Evolutionary conservation across 2,797 vertebrate genomes (phyloP), one percentile per base, ranked within the genome.

Genomic region (Lerista edwardsae): DNA sequence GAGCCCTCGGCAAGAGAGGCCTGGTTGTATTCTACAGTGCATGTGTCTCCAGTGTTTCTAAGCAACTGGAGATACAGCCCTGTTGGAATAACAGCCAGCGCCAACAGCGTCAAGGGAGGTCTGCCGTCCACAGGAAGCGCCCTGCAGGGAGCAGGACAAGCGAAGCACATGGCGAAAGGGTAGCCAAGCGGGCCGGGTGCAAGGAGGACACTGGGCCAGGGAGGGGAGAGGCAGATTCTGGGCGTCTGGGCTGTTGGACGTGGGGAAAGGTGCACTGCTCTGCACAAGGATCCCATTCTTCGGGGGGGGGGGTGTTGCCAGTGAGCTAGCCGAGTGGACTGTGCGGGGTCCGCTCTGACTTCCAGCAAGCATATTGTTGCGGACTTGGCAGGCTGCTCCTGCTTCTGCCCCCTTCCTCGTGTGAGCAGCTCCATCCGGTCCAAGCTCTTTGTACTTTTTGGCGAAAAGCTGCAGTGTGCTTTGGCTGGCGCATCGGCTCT

Each of bases 11-110:
- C n/a, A 82, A 83, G 80, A 55, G 55, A 23, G 97, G 97, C 96
- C 94, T 97, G 97, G 97, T 95, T 98, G 98, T 98, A 98, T 97
- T 99, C 98, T 99, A 99, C 98, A 99, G 98, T 99, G 98, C 98
- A 98, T 98, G 98, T 99, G 98, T 99, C 98, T 99, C 98, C 98
- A 99, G 98, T 98, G 97, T 97, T 96, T 96, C 94, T 98, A 96
- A 87, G 96, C 94, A 95, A 97, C 98, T 98, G 98, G 98, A 97
- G 98, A 98, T 96, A 95, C 97, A 90, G 98, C 97, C 96, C 98
- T 99, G 98, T 99, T 97, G 98, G 98, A 98, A 98, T 99, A 98
- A 98, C 98, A 99, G 96, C 96, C 97, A 96, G 97, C 73, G 96
- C 97, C 96, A 84, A 82, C 91, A 84, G 88, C 95, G 82, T 88